Evolutionary conservation across 2,888 invertebrate genomes (phyloP).

Genomic region (Anodontia alba): DNA sequence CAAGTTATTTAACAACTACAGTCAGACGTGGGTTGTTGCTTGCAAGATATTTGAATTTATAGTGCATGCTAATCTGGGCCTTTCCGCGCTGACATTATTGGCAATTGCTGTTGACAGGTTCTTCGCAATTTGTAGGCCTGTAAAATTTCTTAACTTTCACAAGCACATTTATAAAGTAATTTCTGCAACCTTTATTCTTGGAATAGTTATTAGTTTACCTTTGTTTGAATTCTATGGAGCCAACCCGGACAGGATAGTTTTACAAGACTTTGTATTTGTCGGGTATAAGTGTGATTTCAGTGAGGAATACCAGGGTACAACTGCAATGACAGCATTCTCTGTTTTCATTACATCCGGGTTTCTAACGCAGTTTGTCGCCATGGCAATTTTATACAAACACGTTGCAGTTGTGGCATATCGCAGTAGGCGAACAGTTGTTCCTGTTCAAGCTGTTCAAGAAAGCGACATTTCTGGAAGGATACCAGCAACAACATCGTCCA

Average conservation of each 20-base stretch:
- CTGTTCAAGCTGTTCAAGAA: conserved; percentile 21
- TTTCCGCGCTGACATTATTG: conserved; percentile 51
- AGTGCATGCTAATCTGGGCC: conserved; percentile 48
- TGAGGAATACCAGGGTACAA: conserved; percentile 39
- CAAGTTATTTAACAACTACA: conserved; percentile 55
- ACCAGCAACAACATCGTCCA: background rate
- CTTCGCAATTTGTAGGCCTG: conserved; percentile 62
- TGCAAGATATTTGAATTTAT: conserved; percentile 69
- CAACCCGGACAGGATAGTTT: background rate
- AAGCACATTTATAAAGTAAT: conserved; percentile 34
- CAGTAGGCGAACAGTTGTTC: conserved; percentile 26
- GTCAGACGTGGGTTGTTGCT: conserved; percentile 48
- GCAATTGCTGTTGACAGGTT: conserved; percentile 65
- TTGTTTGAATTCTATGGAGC: conserved; percentile 65
- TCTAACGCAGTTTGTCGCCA: conserved; percentile 24
- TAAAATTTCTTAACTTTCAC: conserved; percentile 54
- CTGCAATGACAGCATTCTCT: conserved; percentile 30
- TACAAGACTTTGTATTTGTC: conserved; percentile 2
- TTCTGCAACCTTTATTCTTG: conserved; percentile 19
- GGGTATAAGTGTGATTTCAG: conserved; percentile 58
- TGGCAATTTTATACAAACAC: conserved; percentile 48
- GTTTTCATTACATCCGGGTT: conserved; percentile 41
- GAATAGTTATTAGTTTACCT: conserved; percentile 48
- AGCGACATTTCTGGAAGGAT: too few species aligned
- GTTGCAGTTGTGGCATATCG: conserved; percentile 57